Evolutionary conservation across 2,797 vertebrate species (phyloP).

Genomic region (Takifugu ocellatus): DNA sequence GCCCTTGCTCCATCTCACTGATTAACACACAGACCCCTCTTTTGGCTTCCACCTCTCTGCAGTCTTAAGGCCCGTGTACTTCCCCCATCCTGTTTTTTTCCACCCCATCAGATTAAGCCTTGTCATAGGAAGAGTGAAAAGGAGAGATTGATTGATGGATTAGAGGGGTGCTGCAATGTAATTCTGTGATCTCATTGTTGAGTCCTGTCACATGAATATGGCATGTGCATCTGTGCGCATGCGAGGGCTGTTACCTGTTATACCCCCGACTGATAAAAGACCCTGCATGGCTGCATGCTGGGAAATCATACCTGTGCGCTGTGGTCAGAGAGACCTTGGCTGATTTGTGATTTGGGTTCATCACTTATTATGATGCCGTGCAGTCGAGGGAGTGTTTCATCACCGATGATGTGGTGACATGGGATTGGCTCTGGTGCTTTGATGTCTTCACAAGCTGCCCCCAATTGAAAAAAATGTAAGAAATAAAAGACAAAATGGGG

Average conservation of each 20-base stretch:
- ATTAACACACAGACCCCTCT: no score
- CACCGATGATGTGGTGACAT: slow-evolving; percentile 2
- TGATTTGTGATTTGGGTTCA: slow-evolving; percentile 9
- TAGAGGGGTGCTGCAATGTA: slow-evolving; percentile 61
- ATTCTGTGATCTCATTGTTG: slow-evolving; percentile 74
- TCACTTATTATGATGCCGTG: slow-evolving; percentile 7
- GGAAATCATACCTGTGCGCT: slow-evolving; percentile 23
- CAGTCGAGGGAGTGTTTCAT: not conserved
- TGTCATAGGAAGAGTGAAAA: slow-evolving; percentile 53
- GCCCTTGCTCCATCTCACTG: slow-evolving; percentile 10
- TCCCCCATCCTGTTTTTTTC: slow-evolving; percentile 17
- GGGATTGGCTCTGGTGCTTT: not conserved
- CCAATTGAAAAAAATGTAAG: not conserved
- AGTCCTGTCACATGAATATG: slow-evolving; percentile 47
- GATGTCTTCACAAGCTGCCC: no score
- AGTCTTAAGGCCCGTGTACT: slow-evolving; percentile 17
- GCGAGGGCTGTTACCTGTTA: slow-evolving; percentile 26
- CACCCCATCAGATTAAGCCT: slow-evolving; percentile 57
- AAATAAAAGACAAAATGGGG: no score
- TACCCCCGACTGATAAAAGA: slow-evolving; percentile 54
- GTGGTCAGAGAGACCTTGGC: slow-evolving; percentile 7
- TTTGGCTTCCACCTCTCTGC: not conserved
- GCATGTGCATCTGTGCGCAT: slow-evolving; percentile 9
- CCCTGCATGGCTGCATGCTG: slow-evolving; percentile 43
- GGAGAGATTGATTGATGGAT: slow-evolving; percentile 66